Percentiles rank a stretch among this genome's conserved stretches.
Evolutionary conservation across 2,888 invertebrate species (phyloP).

Genomic region (Platypus cylindrus): DNA sequence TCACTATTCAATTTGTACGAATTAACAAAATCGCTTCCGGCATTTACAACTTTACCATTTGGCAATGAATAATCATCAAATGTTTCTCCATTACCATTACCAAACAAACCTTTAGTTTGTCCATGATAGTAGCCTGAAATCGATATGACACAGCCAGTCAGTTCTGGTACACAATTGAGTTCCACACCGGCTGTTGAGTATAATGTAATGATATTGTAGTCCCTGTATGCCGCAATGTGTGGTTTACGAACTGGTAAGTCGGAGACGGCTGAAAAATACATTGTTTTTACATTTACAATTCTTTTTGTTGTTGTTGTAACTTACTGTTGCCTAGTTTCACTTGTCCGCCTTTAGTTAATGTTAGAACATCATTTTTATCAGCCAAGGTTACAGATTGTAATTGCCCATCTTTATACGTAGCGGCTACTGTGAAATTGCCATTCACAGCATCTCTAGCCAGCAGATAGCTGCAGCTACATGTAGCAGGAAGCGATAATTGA

Average conservation of each 20-base stretch:
- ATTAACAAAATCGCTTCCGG: slow-evolving; percentile 56
- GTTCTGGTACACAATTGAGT: slow-evolving; percentile 46
- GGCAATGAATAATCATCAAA: slow-evolving; percentile 70
- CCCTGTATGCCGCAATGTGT: slow-evolving; percentile 49
- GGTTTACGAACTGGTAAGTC: slow-evolving; percentile 62
- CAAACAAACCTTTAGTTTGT: slow-evolving; percentile 73
- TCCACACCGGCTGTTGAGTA: slow-evolving; percentile 51
- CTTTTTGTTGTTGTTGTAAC: no score
- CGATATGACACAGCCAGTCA: slow-evolving; percentile 55
- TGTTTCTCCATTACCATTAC: slow-evolving; percentile 80
- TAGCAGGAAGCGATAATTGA: slow-evolving; percentile 66
- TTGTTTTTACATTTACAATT: no score
- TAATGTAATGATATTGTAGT: slow-evolving; percentile 43
- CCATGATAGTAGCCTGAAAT: slow-evolving; percentile 80
- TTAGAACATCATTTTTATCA: slow-evolving; percentile 49
- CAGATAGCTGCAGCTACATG: slow-evolving; percentile 78
- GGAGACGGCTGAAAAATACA: slow-evolving; percentile 41
- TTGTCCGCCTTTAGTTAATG: slow-evolving; percentile 41
- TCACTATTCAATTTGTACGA: slow-evolving; percentile 53
- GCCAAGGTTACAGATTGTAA: slow-evolving; percentile 55
- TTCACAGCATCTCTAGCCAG: slow-evolving; percentile 73
- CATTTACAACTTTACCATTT: slow-evolving; percentile 50
- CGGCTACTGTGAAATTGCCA: slow-evolving; percentile 72
- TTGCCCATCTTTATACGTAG: slow-evolving; percentile 56
- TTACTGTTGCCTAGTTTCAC: slow-evolving; percentile 46